Evolutionary conservation across 2,888 invertebrate genomes (phyloP).

Genomic region (Eilema depressum): DNA sequence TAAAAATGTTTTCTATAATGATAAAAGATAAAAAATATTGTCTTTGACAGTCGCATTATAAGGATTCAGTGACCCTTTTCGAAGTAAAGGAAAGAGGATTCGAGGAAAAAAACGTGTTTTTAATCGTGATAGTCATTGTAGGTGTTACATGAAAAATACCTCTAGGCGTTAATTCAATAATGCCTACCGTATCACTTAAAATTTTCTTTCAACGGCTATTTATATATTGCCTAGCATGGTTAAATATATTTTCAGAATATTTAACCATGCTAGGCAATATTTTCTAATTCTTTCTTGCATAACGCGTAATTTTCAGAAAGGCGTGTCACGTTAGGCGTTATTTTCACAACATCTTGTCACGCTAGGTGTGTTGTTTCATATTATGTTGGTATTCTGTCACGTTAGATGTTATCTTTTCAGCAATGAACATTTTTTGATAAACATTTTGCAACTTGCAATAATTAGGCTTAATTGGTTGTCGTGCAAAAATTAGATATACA

Average conservation of each 20-base stretch:
- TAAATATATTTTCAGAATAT: background rate
- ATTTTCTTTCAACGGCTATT: background rate
- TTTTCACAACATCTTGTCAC: background rate
- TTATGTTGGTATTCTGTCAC: background rate
- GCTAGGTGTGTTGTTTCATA: constrained; percentile 1
- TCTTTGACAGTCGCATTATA: constrained; percentile 12
- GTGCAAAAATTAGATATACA: too few relatives aligned
- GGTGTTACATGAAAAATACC: background rate
- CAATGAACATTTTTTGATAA: too few relatives aligned
- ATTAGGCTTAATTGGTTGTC: background rate
- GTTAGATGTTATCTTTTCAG: background rate
- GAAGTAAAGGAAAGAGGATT: background rate
- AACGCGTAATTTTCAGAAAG: background rate
- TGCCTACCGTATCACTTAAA: too few relatives aligned
- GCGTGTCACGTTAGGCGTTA: background rate
- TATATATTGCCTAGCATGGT: too few relatives aligned
- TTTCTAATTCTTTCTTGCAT: background rate
- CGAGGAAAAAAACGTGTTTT: constrained; percentile 1
- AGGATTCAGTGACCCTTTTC: constrained; percentile 1
- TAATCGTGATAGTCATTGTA: background rate
- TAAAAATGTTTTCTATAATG: constrained; percentile 32
- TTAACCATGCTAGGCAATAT: constrained; percentile 1
- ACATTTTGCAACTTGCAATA: too few relatives aligned
- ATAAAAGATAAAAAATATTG: constrained; percentile 11
- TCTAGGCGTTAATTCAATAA: background rate